Evolutionary conservation across 2,113 vertebrate species (phyloP).

Genomic region (Entelurus aequoreus): DNA sequence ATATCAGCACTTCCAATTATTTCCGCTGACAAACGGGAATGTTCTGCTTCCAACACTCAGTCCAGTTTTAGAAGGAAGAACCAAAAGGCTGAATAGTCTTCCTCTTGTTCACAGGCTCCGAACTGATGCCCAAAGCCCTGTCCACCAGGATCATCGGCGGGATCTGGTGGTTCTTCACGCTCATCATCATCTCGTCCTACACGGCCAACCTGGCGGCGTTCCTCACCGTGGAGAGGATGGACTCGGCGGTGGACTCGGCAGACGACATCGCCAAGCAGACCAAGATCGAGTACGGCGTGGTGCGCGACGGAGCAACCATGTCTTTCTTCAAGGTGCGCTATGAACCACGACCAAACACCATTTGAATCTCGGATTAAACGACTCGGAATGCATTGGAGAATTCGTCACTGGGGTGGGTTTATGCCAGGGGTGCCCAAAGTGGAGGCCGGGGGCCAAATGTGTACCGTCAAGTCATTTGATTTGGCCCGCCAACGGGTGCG

Average conservation of each 20-base stretch:
- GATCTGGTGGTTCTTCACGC: constrained; percentile 99
- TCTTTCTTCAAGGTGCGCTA: constrained; percentile 91
- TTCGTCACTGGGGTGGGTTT: no score
- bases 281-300: constrained; percentile 94
- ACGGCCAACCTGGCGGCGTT: constrained; percentile 97
- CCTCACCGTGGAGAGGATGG: constrained; percentile 96
- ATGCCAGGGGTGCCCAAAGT: no score
- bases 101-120: constrained; percentile 77
- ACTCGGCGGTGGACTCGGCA: constrained; percentile 90
- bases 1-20: constrained; percentile 26
- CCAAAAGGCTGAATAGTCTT: constrained; percentile 1
- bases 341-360: background rate
- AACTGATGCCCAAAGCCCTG: constrained; percentile 97
- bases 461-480: no score
- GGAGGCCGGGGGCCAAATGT: no score
- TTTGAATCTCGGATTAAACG: no score
- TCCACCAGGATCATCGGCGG: constrained; percentile 97
- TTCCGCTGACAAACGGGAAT: constrained; percentile 29
- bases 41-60: constrained; percentile 18
- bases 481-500: no score
- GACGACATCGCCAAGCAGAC: constrained; percentile 98
- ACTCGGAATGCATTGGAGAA: no score
- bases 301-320: constrained; percentile 96
- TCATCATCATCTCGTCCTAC: constrained; percentile 98
- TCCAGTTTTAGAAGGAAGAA: background rate